These are phyloP conservation scores for Phragmatobia fuliginosa DNA, from an alignment of 2,888 invertebrate species.

Conservation along the genomic window DNA sequence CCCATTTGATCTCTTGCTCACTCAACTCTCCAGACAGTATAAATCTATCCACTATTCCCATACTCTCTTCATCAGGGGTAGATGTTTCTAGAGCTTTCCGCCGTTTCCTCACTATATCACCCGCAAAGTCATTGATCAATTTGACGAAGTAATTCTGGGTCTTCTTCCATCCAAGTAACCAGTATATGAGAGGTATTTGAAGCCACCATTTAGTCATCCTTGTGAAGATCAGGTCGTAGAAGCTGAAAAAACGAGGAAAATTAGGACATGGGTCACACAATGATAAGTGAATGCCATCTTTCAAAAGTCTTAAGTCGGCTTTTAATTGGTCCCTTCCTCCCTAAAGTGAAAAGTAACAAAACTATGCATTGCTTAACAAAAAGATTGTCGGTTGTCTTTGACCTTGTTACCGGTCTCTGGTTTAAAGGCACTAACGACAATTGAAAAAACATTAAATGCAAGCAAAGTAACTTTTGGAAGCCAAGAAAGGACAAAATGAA, in stretches of 20 bases:
- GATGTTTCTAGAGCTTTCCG: constrained; percentile 46
- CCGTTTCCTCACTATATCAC: constrained; percentile 64
- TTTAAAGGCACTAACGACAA: background rate
- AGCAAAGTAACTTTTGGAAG: background rate
- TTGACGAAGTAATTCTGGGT: constrained; percentile 51
- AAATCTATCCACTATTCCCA: constrained; percentile 69
- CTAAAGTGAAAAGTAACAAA: background rate
- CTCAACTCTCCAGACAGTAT: constrained; percentile 64
- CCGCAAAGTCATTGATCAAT: constrained; percentile 55
- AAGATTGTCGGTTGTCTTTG: background rate
- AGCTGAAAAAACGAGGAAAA: constrained; percentile 45
- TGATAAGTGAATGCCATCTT: background rate
- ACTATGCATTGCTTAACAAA: background rate
- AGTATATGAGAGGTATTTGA: constrained; percentile 68
- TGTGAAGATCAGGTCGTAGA: constrained; percentile 65
- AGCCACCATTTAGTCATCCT: constrained; percentile 77
- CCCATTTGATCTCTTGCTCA: constrained; percentile 64
- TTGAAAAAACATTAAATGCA: background rate
- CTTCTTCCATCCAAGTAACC: constrained; percentile 59
- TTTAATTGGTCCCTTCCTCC: background rate
- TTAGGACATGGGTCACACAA: background rate
- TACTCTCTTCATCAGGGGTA: constrained; percentile 49
- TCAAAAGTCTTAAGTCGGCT: too few species aligned
- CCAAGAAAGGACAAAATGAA: background rate
- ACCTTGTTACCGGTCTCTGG: background rate